Percentiles rank a stretch among this genome's conserved stretches.
phyloP scores from a whole-genome alignment of 2,888 invertebrate genomes.

The Camptogramma bilineatum region DNA sequence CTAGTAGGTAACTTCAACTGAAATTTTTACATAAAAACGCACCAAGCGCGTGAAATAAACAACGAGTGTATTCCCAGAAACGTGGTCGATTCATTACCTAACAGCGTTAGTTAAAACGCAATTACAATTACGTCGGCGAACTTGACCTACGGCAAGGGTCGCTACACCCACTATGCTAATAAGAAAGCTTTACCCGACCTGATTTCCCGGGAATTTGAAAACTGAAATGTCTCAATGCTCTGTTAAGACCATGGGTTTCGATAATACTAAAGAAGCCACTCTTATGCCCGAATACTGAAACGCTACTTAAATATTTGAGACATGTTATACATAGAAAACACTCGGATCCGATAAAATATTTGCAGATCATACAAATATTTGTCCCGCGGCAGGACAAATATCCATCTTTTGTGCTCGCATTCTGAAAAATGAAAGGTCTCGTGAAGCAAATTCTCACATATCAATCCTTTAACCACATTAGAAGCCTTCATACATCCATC shows the following conservation, averaged over 20 bases:
- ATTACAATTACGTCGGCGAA: constrained; percentile 77
- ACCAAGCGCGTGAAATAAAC: constrained; percentile 37
- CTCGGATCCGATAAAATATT: too few relatives aligned
- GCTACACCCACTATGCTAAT: constrained; percentile 78
- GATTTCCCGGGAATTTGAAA: constrained; percentile 12
- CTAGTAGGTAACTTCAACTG: too few relatives aligned
- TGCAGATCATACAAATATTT: too few relatives aligned
- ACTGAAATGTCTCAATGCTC: not conserved
- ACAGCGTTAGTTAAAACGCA: constrained; percentile 75
- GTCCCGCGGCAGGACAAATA: too few relatives aligned
- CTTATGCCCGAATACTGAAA: too few relatives aligned
- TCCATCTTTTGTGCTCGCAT: not conserved
- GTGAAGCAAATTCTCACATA: constrained; percentile 23
- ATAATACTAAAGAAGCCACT: too few relatives aligned
- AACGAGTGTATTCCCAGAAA: constrained; percentile 43
- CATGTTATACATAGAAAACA: too few relatives aligned
- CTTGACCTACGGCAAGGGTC: constrained; percentile 81
- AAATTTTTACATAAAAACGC: too few relatives aligned
- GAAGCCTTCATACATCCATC: constrained; percentile 33
- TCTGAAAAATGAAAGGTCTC: not conserved
- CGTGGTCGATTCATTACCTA: constrained; percentile 64
- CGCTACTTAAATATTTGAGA: too few relatives aligned
- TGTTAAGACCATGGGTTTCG: not conserved
- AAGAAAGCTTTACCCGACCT: constrained; percentile 63
- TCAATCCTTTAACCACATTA: constrained; percentile 23